Percentiles rank a stretch among this genome's conserved stretches.
These are phyloP conservation scores for Eristalis intricaria DNA, from an alignment of 2,888 invertebrate species.

Conservation along the genomic window DNA sequence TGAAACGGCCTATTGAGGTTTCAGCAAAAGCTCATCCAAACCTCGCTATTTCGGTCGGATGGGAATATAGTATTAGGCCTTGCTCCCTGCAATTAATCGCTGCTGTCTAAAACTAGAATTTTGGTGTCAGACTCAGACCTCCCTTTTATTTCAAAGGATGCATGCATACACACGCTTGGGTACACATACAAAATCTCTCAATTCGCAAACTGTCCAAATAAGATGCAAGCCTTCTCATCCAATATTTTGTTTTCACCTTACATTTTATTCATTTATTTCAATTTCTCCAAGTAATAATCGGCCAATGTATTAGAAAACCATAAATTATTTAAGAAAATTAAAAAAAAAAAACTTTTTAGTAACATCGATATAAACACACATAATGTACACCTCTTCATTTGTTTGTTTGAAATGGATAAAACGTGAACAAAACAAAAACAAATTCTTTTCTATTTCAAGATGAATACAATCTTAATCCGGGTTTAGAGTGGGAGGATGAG, in stretches of 20 bases:
- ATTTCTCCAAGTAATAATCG: constrained; percentile 37
- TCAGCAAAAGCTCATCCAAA: too few species aligned
- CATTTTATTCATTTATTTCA: constrained; percentile 20
- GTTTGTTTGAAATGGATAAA: constrained; percentile 40
- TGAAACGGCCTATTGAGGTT: too few species aligned
- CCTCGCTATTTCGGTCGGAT: too few species aligned
- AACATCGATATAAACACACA: constrained; percentile 48
- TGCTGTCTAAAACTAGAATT: background rate
- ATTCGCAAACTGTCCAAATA: constrained; percentile 10
- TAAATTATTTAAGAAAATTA: constrained; percentile 12
- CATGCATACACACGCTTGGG: constrained; percentile 43
- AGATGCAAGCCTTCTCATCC: constrained; percentile 42
- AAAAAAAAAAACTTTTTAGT: constrained; percentile 22
- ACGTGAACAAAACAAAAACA: constrained; percentile 75
- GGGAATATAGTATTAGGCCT: too few species aligned
- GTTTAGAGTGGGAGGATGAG: constrained; percentile 99
- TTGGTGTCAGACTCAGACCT: constrained; percentile 9
- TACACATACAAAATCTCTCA: background rate
- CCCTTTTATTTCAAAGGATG: constrained; percentile 8
- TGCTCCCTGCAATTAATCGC: background rate
- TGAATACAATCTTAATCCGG: constrained; percentile 99
- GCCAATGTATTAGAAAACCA: constrained; percentile 41
- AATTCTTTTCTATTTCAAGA: constrained; percentile 88
- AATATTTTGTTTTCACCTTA: constrained; percentile 27
- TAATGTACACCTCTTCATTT: constrained; percentile 6